These are phyloP conservation scores for Steinernema feltiae DNA, from an alignment of 1,140 invertebrate species.

Conservation along the genomic window DNA sequence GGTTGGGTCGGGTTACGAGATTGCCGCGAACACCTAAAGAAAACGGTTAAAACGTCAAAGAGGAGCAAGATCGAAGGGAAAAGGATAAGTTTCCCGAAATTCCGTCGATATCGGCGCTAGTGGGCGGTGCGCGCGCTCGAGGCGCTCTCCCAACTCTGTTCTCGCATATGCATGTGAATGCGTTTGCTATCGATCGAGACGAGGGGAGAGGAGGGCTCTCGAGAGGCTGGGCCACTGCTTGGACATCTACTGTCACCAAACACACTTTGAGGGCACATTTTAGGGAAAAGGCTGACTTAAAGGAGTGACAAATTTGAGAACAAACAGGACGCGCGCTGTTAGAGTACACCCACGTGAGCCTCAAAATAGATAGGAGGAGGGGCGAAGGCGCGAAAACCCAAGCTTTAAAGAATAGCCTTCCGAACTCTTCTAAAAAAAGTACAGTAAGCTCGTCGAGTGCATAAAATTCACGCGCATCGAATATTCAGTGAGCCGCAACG, in stretches of 20 bases:
- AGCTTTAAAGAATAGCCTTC: too few relatives aligned
- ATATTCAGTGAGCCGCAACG: too few relatives aligned
- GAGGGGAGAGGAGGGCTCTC: background rate
- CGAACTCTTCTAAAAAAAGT: too few relatives aligned
- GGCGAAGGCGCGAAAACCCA: too few relatives aligned
- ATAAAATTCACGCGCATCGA: too few relatives aligned
- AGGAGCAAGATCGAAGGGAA: background rate
- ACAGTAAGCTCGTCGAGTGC: too few relatives aligned
- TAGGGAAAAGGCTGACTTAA: background rate
- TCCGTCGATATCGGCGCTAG: conserved; percentile 3
- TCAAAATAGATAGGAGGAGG: background rate
- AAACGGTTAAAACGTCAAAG: background rate
- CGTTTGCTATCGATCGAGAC: background rate
- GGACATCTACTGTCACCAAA: background rate
- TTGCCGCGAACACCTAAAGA: background rate
- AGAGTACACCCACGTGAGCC: background rate
- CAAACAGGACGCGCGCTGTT: background rate
- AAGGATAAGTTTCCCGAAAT: conserved; percentile 5
- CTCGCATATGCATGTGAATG: conserved; percentile 15
- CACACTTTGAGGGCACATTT: conserved; percentile 3
- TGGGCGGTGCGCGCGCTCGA: background rate
- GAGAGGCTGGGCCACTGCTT: background rate
- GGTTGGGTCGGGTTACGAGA: background rate
- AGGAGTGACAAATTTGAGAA: background rate
- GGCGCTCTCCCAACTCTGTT: background rate